A percentile compares a stretch with the other conserved stretches of the same genome.
Conservation (phyloP, 1,140 invertebrate species). For the Diorhabda carinulata region DNA sequence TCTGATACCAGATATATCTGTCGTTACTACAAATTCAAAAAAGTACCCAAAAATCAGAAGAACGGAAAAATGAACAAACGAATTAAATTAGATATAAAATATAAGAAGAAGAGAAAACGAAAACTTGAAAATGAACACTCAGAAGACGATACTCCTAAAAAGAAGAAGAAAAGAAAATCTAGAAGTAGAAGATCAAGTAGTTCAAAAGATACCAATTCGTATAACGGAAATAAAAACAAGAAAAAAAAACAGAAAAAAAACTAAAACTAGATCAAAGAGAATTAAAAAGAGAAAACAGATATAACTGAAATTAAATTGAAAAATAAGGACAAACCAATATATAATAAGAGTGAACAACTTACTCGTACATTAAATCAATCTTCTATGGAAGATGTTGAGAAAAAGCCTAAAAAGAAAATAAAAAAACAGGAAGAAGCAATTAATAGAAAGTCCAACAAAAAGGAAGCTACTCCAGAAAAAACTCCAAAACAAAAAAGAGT, state of each 20-base stretch:
- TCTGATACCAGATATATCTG: neutral
- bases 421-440: neutral
- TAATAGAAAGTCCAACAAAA: no score
- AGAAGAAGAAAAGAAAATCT: constrained; percentile 49
- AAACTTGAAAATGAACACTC: constrained; percentile 25
- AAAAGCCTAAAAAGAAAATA: neutral
- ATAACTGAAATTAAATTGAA: constrained; percentile 6
- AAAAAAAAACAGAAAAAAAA: constrained; percentile 45
- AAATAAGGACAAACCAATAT: constrained; percentile 9
- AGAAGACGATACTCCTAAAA: constrained; percentile 32
- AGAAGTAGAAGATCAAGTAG: constrained; percentile 48
- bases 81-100: neutral
- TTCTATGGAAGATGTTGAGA: neutral
- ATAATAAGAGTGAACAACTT: neutral
- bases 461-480: no score
- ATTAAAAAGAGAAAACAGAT: constrained; percentile 30
- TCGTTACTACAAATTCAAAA: neutral
- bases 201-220: constrained; percentile 40
- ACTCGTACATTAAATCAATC: neutral
- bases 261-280: constrained; percentile 51
- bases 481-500: no score
- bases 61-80: neutral
- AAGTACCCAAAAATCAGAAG: neutral
- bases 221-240: constrained; percentile 46
- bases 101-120: constrained; percentile 9